These are phyloP conservation scores for Acyrthosiphon pisum DNA, from an alignment of 1,140 invertebrate species.

Conservation along the genomic window DNA sequence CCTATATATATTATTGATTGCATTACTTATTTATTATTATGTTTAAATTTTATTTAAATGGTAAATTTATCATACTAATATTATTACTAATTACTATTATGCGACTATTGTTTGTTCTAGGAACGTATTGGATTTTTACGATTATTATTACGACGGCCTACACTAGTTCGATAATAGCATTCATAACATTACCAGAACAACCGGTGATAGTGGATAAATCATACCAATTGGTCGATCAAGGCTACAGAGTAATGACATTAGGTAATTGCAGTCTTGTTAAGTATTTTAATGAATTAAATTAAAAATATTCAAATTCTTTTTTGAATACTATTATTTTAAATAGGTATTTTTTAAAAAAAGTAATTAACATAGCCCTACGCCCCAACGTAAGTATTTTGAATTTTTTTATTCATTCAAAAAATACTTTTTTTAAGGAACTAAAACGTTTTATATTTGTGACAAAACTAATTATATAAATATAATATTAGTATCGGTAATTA, in stretches of 20 bases:
- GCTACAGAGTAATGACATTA: conserved; percentile 70
- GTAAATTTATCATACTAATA: no score
- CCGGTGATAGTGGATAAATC: conserved; percentile 74
- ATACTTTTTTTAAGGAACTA: not conserved
- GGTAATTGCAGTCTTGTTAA: conserved; percentile 62
- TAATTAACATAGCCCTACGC: not conserved
- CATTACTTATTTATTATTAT: not conserved
- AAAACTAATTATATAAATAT: not conserved
- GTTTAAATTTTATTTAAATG: not conserved
- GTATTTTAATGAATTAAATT: not conserved
- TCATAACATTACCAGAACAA: conserved; percentile 76
- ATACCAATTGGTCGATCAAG: conserved; percentile 68
- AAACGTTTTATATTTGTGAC: not conserved
- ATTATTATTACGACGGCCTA: conserved; percentile 81
- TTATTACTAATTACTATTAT: not conserved
- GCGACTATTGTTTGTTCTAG: conserved; percentile 62
- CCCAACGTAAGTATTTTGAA: not conserved
- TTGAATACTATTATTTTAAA: not conserved
- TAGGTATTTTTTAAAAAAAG: not conserved
- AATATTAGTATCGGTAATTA: no score
- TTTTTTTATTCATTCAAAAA: not conserved
- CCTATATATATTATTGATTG: no score
- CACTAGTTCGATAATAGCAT: conserved; percentile 80
- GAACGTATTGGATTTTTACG: conserved; percentile 79
- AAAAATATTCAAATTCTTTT: not conserved